phyloP scores from a whole-genome alignment of 2,888 invertebrate genomes.

The Nebria brevicollis region DNA sequence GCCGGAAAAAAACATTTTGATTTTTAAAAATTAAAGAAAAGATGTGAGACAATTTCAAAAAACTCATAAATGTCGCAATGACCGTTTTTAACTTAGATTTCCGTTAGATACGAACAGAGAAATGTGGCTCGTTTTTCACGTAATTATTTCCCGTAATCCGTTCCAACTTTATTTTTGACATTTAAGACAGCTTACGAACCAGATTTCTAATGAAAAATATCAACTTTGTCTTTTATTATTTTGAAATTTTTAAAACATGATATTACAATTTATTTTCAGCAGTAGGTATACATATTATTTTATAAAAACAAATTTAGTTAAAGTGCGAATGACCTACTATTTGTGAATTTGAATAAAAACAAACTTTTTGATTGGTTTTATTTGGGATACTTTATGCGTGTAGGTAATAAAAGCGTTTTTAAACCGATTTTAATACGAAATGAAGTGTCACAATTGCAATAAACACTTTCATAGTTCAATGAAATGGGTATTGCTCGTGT shows the following conservation, averaged over 20 bases:
- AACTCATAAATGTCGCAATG: constrained; percentile 39
- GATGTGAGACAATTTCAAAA: constrained; percentile 25
- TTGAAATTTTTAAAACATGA: too few species aligned
- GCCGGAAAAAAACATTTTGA: too few species aligned
- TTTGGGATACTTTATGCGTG: constrained; percentile 25
- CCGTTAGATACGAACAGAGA: constrained; percentile 35
- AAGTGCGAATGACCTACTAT: too few species aligned
- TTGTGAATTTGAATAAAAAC: neutral
- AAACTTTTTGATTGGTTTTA: neutral
- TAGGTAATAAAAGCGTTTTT: constrained; percentile 34
- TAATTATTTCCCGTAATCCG: constrained; percentile 35
- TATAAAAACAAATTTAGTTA: too few species aligned
- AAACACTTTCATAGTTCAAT: constrained; percentile 46
- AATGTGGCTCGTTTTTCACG: constrained; percentile 42
- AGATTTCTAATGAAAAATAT: neutral
- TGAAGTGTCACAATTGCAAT: constrained; percentile 45
- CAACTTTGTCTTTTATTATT: too few species aligned
- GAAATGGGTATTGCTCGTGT: constrained; percentile 5
- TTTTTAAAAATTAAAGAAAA: neutral
- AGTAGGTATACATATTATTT: too few species aligned
- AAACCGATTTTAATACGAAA: constrained; percentile 37
- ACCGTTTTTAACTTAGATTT: constrained; percentile 41
- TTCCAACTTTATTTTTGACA: constrained; percentile 9
- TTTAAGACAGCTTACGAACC: neutral
- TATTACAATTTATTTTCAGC: too few species aligned